These are phyloP conservation scores for Geotrypetes seraphini DNA, from an alignment of 2,797 vertebrate genomes.

Conservation along the genomic window DNA sequence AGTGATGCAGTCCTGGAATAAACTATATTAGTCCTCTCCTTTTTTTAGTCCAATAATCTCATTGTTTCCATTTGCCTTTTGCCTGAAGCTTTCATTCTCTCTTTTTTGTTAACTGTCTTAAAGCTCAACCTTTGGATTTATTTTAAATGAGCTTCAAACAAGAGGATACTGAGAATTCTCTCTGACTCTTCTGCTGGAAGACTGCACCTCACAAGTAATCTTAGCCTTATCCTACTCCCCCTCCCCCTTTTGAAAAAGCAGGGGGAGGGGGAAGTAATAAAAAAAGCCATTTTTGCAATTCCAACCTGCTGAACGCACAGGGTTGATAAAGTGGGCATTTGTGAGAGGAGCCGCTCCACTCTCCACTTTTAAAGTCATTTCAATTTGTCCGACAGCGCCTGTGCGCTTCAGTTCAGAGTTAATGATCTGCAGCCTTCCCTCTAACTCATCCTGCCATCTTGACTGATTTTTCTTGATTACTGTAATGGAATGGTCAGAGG, in stretches of 20 bases:
- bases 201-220: too few species aligned
- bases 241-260: too few species aligned
- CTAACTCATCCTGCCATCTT: slow-evolving; percentile 72
- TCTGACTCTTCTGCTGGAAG: too few species aligned
- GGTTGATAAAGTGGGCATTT: slow-evolving; percentile 26
- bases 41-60: slow-evolving; percentile 9
- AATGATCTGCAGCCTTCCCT: slow-evolving; percentile 64
- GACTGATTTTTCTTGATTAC: slow-evolving; percentile 70
- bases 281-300: too few species aligned
- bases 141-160: too few species aligned
- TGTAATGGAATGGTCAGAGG: slow-evolving; percentile 73
- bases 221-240: too few species aligned
- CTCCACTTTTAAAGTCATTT: slow-evolving; percentile 54
- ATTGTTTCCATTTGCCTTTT: slow-evolving; percentile 14
- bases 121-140: too few species aligned
- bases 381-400: slow-evolving; percentile 59
- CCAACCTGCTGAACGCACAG: too few species aligned
- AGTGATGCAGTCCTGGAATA: too few species aligned
- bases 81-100: slow-evolving; percentile 11
- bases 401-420: slow-evolving; percentile 56
- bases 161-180: too few species aligned
- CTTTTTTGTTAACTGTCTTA: slow-evolving; percentile 17
- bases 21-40: slow-evolving; percentile 19
- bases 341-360: slow-evolving; percentile 11
- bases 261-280: background rate